Conservation (phyloP, 1,140 invertebrate genomes). For the Paralvinella palmiformis region DNA sequence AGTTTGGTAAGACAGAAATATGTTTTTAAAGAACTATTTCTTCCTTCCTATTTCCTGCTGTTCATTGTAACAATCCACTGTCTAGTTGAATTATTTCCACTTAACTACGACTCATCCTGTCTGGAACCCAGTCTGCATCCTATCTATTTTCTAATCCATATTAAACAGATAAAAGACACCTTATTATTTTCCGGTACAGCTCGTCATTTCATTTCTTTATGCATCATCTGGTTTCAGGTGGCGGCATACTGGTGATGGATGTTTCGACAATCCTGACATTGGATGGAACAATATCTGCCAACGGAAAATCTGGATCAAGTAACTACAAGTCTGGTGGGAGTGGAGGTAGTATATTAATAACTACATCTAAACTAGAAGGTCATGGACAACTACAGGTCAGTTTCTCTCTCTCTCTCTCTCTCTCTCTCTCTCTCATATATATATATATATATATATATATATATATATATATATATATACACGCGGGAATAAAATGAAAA, state of each 20-base stretch:
- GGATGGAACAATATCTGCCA: neutral
- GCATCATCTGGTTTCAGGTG: conserved; percentile 9
- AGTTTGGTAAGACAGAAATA: too few relatives aligned
- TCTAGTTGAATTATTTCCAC: too few relatives aligned
- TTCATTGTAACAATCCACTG: too few relatives aligned
- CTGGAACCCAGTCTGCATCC: too few relatives aligned
- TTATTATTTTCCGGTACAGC: too few relatives aligned
- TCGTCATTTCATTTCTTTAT: neutral
- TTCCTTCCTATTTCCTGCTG: too few relatives aligned
- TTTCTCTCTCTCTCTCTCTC: too few relatives aligned
- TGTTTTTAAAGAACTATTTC: too few relatives aligned
- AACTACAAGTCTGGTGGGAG: conserved; percentile 20
- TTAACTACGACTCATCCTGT: too few relatives aligned
- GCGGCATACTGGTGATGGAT: conserved; percentile 8
- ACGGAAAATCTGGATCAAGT: neutral
- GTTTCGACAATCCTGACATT: conserved; percentile 18
- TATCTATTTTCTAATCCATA: too few relatives aligned
- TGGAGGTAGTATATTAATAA: conserved; percentile 30
- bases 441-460: neutral
- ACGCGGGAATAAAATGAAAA: neutral
- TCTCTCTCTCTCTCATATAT: too few relatives aligned
- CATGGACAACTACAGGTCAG: conserved; percentile 27
- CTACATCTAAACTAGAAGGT: conserved; percentile 27
- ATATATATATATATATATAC: neutral
- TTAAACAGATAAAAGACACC: too few relatives aligned